These are phyloP conservation scores for Aleiodes testaceus DNA, from an alignment of 2,888 invertebrate species.

Conservation along the genomic window DNA sequence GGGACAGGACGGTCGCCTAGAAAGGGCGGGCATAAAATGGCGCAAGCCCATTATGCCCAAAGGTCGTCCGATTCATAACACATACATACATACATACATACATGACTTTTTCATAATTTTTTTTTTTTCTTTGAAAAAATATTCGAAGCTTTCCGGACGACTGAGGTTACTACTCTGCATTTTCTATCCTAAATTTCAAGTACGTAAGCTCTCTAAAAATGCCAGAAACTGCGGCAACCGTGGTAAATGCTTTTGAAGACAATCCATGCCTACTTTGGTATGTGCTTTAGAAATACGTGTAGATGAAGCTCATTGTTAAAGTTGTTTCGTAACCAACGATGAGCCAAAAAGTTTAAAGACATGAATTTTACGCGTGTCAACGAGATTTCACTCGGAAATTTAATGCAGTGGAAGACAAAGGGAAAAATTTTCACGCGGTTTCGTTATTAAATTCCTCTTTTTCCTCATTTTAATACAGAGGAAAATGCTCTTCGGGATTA, in stretches of 20 bases:
- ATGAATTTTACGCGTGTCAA: constrained; percentile 13
- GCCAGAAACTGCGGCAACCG: constrained; percentile 14
- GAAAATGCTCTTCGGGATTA: background rate
- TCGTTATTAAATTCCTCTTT: background rate
- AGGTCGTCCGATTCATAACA: no score
- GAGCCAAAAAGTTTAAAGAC: background rate
- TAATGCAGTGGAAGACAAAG: background rate
- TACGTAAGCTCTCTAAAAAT: constrained; percentile 21
- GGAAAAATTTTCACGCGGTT: background rate
- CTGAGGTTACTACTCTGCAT: background rate
- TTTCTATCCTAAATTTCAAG: constrained; percentile 21
- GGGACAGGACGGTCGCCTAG: no score
- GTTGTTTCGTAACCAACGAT: constrained; percentile 15
- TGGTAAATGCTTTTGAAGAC: constrained; percentile 25
- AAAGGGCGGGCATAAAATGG: no score
- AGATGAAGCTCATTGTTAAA: constrained; percentile 24
- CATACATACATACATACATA: no score
- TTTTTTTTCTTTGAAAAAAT: background rate
- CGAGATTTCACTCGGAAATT: background rate
- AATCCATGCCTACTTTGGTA: background rate
- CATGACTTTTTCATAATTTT: background rate
- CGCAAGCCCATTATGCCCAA: no score
- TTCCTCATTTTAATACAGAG: background rate
- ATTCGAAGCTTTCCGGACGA: background rate
- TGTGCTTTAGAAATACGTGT: constrained; percentile 11